Percentiles rank a stretch among this genome's conserved stretches.
Conservation (phyloP, 2,797 vertebrate genomes). For the Lithobates pipiens region DNA sequence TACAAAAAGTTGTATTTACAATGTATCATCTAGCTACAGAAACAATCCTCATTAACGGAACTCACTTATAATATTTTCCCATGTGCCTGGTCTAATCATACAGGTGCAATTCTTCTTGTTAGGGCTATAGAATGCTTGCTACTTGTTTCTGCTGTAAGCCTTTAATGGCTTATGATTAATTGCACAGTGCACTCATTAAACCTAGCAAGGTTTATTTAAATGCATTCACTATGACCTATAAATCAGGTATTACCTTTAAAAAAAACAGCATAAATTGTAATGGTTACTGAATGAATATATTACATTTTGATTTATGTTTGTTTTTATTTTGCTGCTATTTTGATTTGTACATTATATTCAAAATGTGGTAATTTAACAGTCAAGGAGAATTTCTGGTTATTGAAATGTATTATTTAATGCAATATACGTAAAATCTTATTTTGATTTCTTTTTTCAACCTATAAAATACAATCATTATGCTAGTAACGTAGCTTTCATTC, state of each 20-base stretch:
- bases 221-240: slow-evolving; percentile 57
- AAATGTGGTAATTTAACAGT: background rate
- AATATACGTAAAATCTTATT: background rate
- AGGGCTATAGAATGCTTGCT: slow-evolving; percentile 31
- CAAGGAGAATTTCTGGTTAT: background rate
- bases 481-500: background rate
- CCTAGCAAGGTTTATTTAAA: slow-evolving; percentile 69
- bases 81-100: slow-evolving; percentile 45
- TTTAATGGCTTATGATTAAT: slow-evolving; percentile 69
- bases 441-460: background rate
- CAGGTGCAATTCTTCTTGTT: slow-evolving; percentile 47
- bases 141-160: slow-evolving; percentile 69
- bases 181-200: slow-evolving; percentile 63
- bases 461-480: background rate
- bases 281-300: slow-evolving; percentile 52
- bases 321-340: slow-evolving; percentile 54
- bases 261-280: slow-evolving; percentile 49
- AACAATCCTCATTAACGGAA: slow-evolving; percentile 9
- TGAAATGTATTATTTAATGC: slow-evolving; percentile 4
- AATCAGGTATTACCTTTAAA: slow-evolving; percentile 66
- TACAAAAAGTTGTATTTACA: background rate
- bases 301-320: slow-evolving; percentile 39
- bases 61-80: slow-evolving; percentile 14
- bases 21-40: background rate
- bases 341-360: slow-evolving; percentile 38